A percentile compares a stretch with the other conserved stretches of the same genome.
Conservation (phyloP, 2,888 invertebrate species). For the Polydrusus pterygomalis region DNA sequence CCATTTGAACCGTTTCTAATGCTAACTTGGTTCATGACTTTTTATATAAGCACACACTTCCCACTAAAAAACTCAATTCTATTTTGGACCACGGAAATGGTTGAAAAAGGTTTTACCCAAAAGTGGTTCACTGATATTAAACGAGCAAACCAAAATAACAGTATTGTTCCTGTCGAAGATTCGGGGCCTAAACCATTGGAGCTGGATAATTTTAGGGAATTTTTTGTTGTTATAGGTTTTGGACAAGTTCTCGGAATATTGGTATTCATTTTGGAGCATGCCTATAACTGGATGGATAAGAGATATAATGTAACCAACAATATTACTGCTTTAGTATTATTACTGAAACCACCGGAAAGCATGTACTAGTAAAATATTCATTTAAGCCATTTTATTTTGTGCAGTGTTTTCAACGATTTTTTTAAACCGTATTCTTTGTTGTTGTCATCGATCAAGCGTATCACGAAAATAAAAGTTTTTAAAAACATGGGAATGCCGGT, state of each 20-base stretch:
- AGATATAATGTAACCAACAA: not conserved
- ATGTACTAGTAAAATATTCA: not conserved
- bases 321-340: not conserved
- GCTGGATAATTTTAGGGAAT: slow-evolving; percentile 14
- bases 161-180: slow-evolving; percentile 4
- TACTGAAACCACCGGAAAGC: slow-evolving; percentile 3
- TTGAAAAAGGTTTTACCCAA: slow-evolving; percentile 24
- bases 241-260: not conserved
- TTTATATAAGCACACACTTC: slow-evolving; percentile 19
- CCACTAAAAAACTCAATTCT: slow-evolving; percentile 20
- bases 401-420: no score
- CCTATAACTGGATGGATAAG: not conserved
- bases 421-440: no score
- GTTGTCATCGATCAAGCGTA: no score
- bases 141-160: slow-evolving; percentile 22
- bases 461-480: no score
- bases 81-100: slow-evolving; percentile 27
- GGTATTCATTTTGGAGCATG: slow-evolving; percentile 11
- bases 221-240: not conserved
- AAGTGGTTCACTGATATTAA: slow-evolving; percentile 27
- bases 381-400: no score
- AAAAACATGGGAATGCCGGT: no score
- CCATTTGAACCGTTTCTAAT: not conserved
- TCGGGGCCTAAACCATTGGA: not conserved
- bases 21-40: slow-evolving; percentile 14